A percentile compares a stretch with the other conserved stretches of the same genome.
Evolutionary conservation across 2,113 vertebrate species (phyloP).

Genomic region (Phoenicopterus ruber): DNA sequence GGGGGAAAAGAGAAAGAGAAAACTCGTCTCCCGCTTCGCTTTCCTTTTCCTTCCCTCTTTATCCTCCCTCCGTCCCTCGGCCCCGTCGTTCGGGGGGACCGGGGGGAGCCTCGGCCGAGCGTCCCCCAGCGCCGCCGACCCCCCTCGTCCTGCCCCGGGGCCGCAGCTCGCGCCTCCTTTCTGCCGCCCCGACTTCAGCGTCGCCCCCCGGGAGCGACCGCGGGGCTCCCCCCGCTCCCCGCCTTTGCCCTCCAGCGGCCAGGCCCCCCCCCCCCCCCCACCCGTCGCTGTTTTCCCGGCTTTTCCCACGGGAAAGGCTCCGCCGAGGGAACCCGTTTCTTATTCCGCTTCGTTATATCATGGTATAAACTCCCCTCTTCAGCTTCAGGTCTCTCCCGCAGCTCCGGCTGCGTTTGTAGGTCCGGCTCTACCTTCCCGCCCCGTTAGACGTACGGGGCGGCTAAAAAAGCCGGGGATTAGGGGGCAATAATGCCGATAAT

Average conservation of each 20-base stretch:
- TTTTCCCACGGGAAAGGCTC: not conserved
- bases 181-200: too few species aligned
- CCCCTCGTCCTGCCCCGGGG: too few species aligned
- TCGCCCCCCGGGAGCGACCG: accelerated
- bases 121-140: not conserved
- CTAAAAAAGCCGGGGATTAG: not conserved
- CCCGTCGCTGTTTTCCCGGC: too few species aligned
- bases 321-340: not conserved
- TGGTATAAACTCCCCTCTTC: not conserved
- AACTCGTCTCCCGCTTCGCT: not conserved
- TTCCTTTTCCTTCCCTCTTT: not conserved
- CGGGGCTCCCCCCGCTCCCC: not conserved
- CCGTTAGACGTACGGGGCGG: not conserved
- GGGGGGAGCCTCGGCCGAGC: not conserved
- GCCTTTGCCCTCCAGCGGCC: not conserved
- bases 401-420: not conserved
- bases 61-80: not conserved
- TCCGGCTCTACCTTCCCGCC: not conserved
- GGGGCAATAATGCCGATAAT: not conserved
- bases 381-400: not conserved
- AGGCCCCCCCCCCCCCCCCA: too few species aligned
- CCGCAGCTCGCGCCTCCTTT: too few species aligned
- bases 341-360: not conserved
- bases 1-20: not conserved
- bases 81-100: not conserved